A percentile compares a stretch with the other conserved stretches of the same genome.
Evolutionary conservation across 2,797 vertebrate species (phyloP).

Genomic region (Xenops minutus): DNA sequence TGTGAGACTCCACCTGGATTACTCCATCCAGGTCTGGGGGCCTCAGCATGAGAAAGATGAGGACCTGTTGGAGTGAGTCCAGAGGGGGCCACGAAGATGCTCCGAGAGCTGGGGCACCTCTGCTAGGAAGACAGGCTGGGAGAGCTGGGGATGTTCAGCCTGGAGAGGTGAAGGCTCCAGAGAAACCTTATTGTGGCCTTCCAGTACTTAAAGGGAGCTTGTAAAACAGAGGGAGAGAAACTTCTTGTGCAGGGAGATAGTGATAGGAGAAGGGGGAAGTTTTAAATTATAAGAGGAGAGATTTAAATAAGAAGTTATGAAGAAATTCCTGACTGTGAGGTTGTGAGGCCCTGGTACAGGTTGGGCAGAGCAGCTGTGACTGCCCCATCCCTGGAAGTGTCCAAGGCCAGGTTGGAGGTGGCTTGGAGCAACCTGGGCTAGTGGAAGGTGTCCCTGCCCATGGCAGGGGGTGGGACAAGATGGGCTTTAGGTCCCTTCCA

Average conservation of each 20-base stretch:
- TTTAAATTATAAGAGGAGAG: not conserved
- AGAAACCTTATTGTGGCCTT: not conserved
- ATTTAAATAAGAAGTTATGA: not conserved
- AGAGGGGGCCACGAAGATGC: not conserved
- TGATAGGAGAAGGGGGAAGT: not conserved
- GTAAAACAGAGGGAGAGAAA: not conserved
- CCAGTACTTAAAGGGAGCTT: not conserved
- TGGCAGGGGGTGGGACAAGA: not conserved
- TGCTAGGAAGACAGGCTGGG: not conserved
- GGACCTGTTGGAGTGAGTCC: not conserved
- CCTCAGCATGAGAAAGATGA: not conserved
- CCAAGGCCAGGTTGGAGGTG: not conserved
- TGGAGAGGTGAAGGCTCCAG: not conserved
- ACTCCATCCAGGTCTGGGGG: not conserved
- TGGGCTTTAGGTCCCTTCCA: not conserved
- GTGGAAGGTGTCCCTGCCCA: not conserved
- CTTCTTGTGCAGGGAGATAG: not conserved
- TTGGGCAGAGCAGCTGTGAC: not conserved
- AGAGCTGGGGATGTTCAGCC: not conserved
- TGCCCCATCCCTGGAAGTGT: not conserved
- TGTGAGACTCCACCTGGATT: not conserved
- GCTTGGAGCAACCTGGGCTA: not conserved
- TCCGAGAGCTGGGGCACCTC: not conserved
- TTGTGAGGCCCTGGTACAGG: not conserved
- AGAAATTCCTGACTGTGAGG: not conserved